Percentiles rank a stretch among this genome's conserved stretches.
phyloP scores from a whole-genome alignment of 2,113 vertebrate species.

The Pleuronectes platessa region DNA sequence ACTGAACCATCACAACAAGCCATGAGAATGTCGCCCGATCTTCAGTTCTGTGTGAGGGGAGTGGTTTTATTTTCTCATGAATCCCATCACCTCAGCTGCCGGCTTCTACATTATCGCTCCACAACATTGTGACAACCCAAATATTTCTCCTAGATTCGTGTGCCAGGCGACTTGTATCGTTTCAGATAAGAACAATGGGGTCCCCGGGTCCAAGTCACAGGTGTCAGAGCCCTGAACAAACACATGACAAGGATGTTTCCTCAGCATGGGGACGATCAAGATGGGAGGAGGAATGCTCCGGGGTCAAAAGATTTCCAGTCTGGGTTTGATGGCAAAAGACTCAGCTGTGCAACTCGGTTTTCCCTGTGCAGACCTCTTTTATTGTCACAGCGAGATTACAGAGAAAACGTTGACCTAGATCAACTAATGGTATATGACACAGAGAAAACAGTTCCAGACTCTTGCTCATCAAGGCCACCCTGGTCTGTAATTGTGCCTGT shows the following conservation, averaged over 20 bases:
- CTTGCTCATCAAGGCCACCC: slow-evolving; percentile 65
- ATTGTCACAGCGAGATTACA: slow-evolving; percentile 71
- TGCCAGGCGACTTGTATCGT: slow-evolving; percentile 36
- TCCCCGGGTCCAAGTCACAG: slow-evolving; percentile 55
- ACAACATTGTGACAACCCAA: slow-evolving; percentile 54
- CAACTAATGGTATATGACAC: slow-evolving; percentile 69
- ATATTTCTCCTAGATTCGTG: slow-evolving; percentile 63
- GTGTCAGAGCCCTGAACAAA: slow-evolving; percentile 73
- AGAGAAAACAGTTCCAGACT: slow-evolving; percentile 74
- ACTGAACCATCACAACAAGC: slow-evolving; percentile 11
- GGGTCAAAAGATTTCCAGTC: slow-evolving; percentile 59
- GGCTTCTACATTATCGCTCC: slow-evolving; percentile 46
- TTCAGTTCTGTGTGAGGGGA: slow-evolving; percentile 24
- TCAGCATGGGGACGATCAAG: slow-evolving; percentile 29
- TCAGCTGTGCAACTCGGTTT: slow-evolving; percentile 19
- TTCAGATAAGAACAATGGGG: slow-evolving; percentile 69
- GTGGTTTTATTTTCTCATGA: slow-evolving; percentile 50
- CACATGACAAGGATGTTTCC: slow-evolving; percentile 56
- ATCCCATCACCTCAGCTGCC: slow-evolving; percentile 41
- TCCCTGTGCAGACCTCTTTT: slow-evolving; percentile 52
- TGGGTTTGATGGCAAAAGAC: slow-evolving; percentile 52
- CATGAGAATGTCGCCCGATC: slow-evolving; percentile 12
- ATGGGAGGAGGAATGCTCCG: slow-evolving; percentile 6
- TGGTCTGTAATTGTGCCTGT: slow-evolving; percentile 22
- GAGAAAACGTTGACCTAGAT: slow-evolving; percentile 74